Conservation (phyloP, 1,140 invertebrate genomes). For the Hirudo medicinalis region DNA sequence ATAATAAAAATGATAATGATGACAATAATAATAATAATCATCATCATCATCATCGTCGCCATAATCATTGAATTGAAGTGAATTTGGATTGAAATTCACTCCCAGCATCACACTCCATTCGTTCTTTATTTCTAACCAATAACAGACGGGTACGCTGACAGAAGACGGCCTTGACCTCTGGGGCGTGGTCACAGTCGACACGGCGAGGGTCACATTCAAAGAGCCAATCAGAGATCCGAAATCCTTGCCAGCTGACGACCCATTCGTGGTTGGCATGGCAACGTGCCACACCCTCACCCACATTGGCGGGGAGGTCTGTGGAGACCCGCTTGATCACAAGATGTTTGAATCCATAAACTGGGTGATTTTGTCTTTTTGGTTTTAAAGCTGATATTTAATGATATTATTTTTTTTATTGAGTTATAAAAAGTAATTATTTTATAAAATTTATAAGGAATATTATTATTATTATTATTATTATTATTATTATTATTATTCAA, state of each 20-base stretch:
- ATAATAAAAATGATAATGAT: too few species aligned
- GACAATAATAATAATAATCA: too few species aligned
- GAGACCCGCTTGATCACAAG: conserved; percentile 85
- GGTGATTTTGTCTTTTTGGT: conserved; percentile 32
- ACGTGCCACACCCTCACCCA: conserved; percentile 77
- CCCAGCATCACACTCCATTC: too few species aligned
- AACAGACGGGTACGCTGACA: conserved; percentile 79
- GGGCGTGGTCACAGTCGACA: conserved; percentile 57
- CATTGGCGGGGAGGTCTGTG: conserved; percentile 64
- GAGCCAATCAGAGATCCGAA: conserved; percentile 26
- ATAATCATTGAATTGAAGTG: too few species aligned
- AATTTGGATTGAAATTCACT: too few species aligned
- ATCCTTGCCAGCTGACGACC: conserved; percentile 25
- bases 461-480: conserved; percentile 7
- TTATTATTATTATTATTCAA: conserved; percentile 2
- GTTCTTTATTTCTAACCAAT: too few species aligned
- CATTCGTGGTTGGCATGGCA: conserved; percentile 51
- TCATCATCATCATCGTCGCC: too few species aligned
- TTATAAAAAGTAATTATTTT: background rate
- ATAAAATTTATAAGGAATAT: background rate
- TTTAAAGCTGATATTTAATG: background rate
- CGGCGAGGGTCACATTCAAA: conserved; percentile 27
- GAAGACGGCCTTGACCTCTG: conserved; percentile 87
- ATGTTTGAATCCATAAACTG: conserved; percentile 51
- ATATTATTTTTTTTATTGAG: too few species aligned